A percentile compares a stretch with the other conserved stretches of the same genome.
These are phyloP conservation scores for Lepidurus apus DNA, from an alignment of 1,140 invertebrate species.

Conservation along the genomic window DNA sequence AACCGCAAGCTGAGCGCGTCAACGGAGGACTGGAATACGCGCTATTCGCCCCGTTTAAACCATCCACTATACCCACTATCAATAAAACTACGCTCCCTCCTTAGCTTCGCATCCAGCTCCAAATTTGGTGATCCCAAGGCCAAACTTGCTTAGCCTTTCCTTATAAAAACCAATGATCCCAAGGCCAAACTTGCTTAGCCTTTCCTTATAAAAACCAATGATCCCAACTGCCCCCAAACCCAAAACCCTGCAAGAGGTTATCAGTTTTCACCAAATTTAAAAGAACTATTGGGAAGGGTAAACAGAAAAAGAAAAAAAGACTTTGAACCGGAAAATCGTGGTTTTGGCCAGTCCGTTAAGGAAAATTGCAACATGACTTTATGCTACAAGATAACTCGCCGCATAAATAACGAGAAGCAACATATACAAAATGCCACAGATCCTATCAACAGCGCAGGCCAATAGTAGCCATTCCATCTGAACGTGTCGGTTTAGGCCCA, in stretches of 20 bases:
- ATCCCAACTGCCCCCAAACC: neutral
- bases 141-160: neutral
- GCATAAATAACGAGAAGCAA: constrained; percentile 1
- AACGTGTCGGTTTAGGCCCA: neutral
- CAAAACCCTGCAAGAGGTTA: neutral
- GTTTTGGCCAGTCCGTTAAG: neutral
- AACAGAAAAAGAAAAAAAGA: neutral
- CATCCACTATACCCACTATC: neutral
- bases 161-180: neutral
- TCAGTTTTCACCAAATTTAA: neutral
- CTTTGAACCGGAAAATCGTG: constrained; percentile 2
- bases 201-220: neutral
- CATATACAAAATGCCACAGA: neutral
- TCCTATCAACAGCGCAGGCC: neutral
- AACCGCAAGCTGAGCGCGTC: neutral
- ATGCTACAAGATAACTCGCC: neutral
- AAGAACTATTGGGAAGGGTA: neutral
- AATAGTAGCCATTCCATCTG: neutral
- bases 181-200: neutral
- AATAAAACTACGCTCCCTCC: neutral
- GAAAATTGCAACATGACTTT: neutral
- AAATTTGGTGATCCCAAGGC: neutral
- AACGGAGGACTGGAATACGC: neutral
- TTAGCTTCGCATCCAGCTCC: neutral
- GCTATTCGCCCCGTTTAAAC: neutral